Evolutionary conservation across 2,113 vertebrate genomes (phyloP).

Genomic region (Pseudorasbora parva): DNA sequence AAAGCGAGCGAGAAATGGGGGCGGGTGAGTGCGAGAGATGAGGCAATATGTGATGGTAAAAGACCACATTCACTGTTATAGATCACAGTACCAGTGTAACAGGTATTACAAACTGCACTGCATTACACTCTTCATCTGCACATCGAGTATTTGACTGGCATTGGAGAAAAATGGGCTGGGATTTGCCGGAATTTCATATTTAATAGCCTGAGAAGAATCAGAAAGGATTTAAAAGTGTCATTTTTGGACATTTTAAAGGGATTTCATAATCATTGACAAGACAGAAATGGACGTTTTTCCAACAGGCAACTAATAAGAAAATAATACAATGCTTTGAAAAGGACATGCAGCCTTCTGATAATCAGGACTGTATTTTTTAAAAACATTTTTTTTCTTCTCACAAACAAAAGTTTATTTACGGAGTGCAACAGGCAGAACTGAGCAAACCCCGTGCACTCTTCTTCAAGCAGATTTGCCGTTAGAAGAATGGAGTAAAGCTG

Average conservation of each 20-base stretch:
- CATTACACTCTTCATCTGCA: not conserved
- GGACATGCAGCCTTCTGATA: not conserved
- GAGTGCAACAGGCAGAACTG: conserved; percentile 18
- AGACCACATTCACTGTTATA: conserved; percentile 40
- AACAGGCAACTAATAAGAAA: not conserved
- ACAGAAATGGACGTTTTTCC: not conserved
- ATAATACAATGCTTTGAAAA: conserved; percentile 24
- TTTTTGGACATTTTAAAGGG: not conserved
- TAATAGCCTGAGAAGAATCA: not conserved
- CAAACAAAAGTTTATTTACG: not conserved
- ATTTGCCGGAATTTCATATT: not conserved
- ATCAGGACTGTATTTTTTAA: not conserved
- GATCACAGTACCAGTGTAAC: conserved; percentile 33
- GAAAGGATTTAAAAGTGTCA: not conserved
- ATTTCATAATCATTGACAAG: not conserved
- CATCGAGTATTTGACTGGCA: not conserved
- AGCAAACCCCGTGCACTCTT: not conserved
- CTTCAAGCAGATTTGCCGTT: not conserved
- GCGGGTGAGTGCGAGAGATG: conserved; percentile 36
- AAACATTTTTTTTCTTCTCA: not conserved
- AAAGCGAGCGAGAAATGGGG: conserved; percentile 37
- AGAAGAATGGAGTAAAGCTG: conserved; percentile 49
- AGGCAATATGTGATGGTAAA: conserved; percentile 39
- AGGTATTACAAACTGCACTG: conserved; percentile 3
- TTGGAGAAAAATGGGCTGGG: not conserved